Evolutionary conservation across 1,140 invertebrate species (phyloP).

Genomic region (Drosophila guanche): DNA sequence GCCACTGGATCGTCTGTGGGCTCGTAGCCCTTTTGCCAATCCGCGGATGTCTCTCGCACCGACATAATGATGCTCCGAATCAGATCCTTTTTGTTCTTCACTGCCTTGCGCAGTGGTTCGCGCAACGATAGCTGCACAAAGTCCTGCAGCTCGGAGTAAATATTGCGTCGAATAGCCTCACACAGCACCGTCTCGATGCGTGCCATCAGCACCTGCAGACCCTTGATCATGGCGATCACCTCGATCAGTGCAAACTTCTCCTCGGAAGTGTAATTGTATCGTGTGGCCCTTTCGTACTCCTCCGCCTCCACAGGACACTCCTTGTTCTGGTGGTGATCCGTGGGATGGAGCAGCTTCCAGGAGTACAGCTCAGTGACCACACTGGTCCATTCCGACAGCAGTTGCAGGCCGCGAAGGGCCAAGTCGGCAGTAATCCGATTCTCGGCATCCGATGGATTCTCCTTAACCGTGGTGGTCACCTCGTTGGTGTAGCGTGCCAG

Average conservation of each 20-base stretch:
- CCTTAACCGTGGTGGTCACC: conserved; percentile 96
- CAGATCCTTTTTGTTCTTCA: conserved; percentile 99
- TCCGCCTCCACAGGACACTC: conserved; percentile 98
- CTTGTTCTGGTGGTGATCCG: conserved; percentile 98
- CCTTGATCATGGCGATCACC: conserved; percentile 99
- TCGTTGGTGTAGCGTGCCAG: conserved; percentile 97
- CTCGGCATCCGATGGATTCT: conserved; percentile 95
- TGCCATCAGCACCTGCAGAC: conserved; percentile 98
- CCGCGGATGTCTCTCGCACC: conserved; percentile 97
- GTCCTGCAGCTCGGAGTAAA: conserved; percentile 98
- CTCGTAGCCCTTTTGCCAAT: conserved; percentile 97
- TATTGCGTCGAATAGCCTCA: conserved; percentile 96
- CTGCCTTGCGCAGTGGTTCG: conserved; percentile 97
- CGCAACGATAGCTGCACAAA: conserved; percentile 96
- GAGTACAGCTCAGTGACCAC: conserved; percentile 99
- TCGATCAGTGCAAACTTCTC: conserved; percentile 99
- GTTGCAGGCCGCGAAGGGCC: conserved; percentile 94
- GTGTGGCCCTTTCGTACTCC: conserved; percentile 98
- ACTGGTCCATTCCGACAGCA: conserved; percentile 98
- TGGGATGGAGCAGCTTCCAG: conserved; percentile 99
- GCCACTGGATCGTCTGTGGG: conserved; percentile 96
- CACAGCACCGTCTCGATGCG: conserved; percentile 99
- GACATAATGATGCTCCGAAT: conserved; percentile 97
- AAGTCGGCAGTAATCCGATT: conserved; percentile 97
- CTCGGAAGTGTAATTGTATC: conserved; percentile 98